Percentiles rank a stretch among this genome's conserved stretches.
Conservation (phyloP, 2,888 invertebrate species). For the Drosophila nigricruria region DNA sequence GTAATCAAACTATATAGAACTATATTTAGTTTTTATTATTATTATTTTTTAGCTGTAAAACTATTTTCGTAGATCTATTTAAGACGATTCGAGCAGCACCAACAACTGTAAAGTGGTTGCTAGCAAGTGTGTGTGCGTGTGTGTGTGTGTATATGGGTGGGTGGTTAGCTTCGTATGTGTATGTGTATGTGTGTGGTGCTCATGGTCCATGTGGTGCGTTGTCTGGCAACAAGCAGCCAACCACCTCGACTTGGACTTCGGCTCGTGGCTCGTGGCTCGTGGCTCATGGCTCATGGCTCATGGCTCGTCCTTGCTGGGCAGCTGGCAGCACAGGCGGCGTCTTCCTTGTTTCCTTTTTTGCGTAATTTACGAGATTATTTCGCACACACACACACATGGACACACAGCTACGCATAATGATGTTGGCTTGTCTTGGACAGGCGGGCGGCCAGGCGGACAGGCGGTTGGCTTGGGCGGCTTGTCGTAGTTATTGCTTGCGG, state of each 20-base stretch:
- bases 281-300: slow-evolving; percentile 12
- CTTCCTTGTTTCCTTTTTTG: slow-evolving; percentile 78
- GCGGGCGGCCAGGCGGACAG: slow-evolving; percentile 53
- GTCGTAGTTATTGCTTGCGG: slow-evolving; percentile 81
- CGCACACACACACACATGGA: slow-evolving; percentile 65
- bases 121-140: slow-evolving; percentile 18
- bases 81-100: slow-evolving; percentile 32
- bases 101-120: slow-evolving; percentile 51
- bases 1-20: slow-evolving; percentile 1
- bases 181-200: slow-evolving; percentile 33
- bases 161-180: not conserved
- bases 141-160: slow-evolving; percentile 30
- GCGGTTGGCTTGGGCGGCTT: slow-evolving; percentile 36
- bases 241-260: slow-evolving; percentile 54
- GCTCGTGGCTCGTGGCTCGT: slow-evolving; percentile 21
- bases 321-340: slow-evolving; percentile 26
- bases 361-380: slow-evolving; percentile 82
- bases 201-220: slow-evolving; percentile 63
- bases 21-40: not conserved
- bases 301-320: slow-evolving; percentile 18
- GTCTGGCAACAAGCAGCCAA: slow-evolving; percentile 65
- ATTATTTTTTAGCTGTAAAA: not conserved
- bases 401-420: slow-evolving; percentile 79
- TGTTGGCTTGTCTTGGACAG: slow-evolving; percentile 80
- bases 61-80: slow-evolving; percentile 1